Evolutionary conservation across 2,797 vertebrate species (phyloP), one percentile per base, ranked within the genome.

Genomic region (Urocyon cinereoargenteus): DNA sequence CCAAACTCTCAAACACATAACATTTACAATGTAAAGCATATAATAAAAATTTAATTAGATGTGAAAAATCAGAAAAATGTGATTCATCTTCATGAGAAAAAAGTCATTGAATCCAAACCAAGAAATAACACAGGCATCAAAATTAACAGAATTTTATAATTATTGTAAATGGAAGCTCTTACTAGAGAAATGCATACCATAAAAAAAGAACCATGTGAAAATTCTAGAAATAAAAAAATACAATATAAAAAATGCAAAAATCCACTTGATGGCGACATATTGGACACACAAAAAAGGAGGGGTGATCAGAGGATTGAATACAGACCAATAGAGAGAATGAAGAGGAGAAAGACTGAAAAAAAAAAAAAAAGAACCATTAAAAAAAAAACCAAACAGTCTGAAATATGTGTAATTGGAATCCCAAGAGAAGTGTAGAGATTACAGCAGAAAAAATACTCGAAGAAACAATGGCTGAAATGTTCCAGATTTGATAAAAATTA

Each of bases 161-260:
- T 90, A 66, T 66, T 22, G 73, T 90, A 89, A 34, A 92, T 79
- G 22, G 59, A 34, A 22, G 3, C n/a, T 79, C 57, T 84, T 64
- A 45, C 4, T 28, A 92, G 49, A 90, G 45, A 62, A 89, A 91
- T 36, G 34, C 49, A 34, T 81, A 49, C 8, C 59, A 21, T 78
- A 88, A 86, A 75, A 62, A 96, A 77, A 90, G 19, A 78, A 78
- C 34, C 4, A 22, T 73, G 3, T 70, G 31, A 72, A 95, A 89
- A 31, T 73, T 96, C 11, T 96, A 68, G 19, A 97, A 83, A 49
- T 51, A n/a, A 90, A 97, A 86, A 90, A 49, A 68, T 26, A 59
- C 22, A 73, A 18, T 75, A 75, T 84, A 49, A 45, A 62, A 86
- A 94, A 59, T 72, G n/a, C 61, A 86, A 68, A 88, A 93, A 34